Conservation (phyloP, 1,140 invertebrate genomes). For the Diorhabda sublineata region DNA sequence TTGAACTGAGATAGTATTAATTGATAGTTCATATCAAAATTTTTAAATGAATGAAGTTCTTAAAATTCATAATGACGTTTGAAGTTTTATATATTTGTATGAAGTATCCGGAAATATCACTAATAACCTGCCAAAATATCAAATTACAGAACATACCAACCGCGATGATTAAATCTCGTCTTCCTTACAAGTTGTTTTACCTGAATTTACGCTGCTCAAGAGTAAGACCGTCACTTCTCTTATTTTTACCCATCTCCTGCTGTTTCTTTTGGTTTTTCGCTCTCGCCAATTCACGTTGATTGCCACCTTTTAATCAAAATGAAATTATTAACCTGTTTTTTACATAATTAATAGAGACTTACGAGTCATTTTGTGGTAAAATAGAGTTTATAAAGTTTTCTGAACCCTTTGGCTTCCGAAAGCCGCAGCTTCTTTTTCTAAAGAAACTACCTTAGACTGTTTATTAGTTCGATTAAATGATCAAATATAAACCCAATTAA, state of each 20-base stretch:
- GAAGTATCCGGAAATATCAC: neutral
- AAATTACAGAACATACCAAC: neutral
- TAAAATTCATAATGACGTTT: neutral
- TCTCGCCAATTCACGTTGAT: slow-evolving; percentile 81
- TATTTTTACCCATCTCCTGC: slow-evolving; percentile 61
- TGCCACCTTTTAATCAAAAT: slow-evolving; percentile 61
- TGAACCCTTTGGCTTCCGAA: too few relatives aligned
- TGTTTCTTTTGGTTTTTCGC: slow-evolving; percentile 78
- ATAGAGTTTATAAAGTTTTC: too few relatives aligned
- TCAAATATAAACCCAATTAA: too few relatives aligned
- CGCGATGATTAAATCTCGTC: neutral
- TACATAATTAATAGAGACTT: slow-evolving; percentile 24
- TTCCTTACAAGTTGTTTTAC: slow-evolving; percentile 45
- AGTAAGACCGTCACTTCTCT: slow-evolving; percentile 65
- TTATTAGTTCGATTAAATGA: too few relatives aligned
- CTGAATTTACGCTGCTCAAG: slow-evolving; percentile 75
- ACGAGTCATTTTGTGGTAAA: slow-evolving; percentile 37
- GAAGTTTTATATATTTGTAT: neutral
- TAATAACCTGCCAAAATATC: neutral
- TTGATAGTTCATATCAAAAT: too few relatives aligned
- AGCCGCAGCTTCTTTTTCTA: too few relatives aligned
- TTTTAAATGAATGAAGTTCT: too few relatives aligned
- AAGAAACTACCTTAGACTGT: too few relatives aligned
- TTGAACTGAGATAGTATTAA: too few relatives aligned
- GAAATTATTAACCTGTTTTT: slow-evolving; percentile 1